Conservation (phyloP, 2,888 invertebrate species). For the Caenorhabditis sp. region DNA sequence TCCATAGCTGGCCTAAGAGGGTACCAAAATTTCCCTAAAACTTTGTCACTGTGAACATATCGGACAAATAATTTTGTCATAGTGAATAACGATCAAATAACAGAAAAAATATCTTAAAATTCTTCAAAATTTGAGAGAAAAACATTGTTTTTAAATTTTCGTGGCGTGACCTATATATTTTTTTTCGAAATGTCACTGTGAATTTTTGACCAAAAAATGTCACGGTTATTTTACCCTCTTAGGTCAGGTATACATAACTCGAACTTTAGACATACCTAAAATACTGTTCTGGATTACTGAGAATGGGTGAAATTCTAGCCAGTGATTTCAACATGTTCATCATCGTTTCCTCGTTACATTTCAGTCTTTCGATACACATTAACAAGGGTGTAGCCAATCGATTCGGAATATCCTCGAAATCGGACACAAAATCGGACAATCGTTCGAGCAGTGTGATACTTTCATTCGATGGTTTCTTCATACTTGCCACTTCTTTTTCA, state of each 20-base stretch:
- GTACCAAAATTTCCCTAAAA: too few relatives aligned
- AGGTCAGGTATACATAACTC: too few relatives aligned
- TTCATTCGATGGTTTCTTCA: constrained; percentile 34
- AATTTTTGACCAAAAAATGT: too few relatives aligned
- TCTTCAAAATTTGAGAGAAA: too few relatives aligned
- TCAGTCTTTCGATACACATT: constrained; percentile 41
- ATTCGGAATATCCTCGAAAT: constrained; percentile 46
- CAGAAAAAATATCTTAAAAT: background rate
- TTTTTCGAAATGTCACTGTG: too few relatives aligned
- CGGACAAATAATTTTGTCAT: too few relatives aligned
- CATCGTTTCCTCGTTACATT: constrained; percentile 44
- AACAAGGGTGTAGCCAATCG: constrained; percentile 55
- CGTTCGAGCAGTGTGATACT: constrained; percentile 42
- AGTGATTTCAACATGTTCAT: constrained; percentile 52
- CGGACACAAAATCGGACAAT: constrained; percentile 50
- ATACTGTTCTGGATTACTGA: constrained; percentile 41
- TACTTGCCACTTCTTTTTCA: constrained; percentile 34
- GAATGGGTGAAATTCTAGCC: constrained; percentile 39
- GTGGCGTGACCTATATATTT: too few relatives aligned
- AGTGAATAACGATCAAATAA: too few relatives aligned
- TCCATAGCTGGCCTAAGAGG: too few relatives aligned
- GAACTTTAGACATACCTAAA: constrained; percentile 20
- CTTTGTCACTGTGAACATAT: too few relatives aligned
- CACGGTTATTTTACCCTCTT: too few relatives aligned
- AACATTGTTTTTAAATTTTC: too few relatives aligned